Base-by-base conservation (phyloP, 2,797 vertebrate species). In the Pipistrellus kuhlii region DNA sequence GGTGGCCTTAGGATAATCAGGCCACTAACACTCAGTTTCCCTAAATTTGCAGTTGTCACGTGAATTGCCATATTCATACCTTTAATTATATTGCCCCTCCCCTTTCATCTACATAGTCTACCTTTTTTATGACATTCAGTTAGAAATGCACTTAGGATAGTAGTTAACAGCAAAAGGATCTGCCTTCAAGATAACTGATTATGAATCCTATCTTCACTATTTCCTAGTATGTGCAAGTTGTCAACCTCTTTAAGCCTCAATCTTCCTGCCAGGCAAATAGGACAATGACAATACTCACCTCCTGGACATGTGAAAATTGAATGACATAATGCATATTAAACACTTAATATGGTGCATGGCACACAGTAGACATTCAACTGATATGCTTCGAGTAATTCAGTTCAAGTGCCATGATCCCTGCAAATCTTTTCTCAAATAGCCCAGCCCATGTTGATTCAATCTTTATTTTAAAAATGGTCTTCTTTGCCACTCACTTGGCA, bases 341-440 rank as follows among this genome's bases (percentile, higher is more conserved):
- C 21, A 51, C 27, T 51, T 38, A 83, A 18, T 44, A 44, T 18
- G 41, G 8, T 51, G 12, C 8, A 11, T 57, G 18, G 35, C 55
- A n/a, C 25, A 8, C 2, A 20, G 5, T 10, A 86, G 44, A 51
- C 3, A 85, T 69, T 91, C 76, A 87, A 20, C 25, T 66, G 25
- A 18, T 38, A 81, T 38, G 53, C 68, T 85, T 14, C 44, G 14
- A 91, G 66, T 81, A 55, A 69, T n/a, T 17, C 25, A 90, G 4
- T 75, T 66, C 73, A 90, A 88, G 20, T 72, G 86, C 32, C 23
- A 32, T 35, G 25, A 48, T 90, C 27, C 81, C 23, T 8, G 14
- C 8, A 81, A 62, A 51, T 64, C 17, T 94, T 88, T 80, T 71
- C 73, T 85, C 35, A 32, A 85, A 88, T 11, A 93, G 23, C 12